Base-by-base conservation (phyloP, 53 echinoderm and acorn worm species). In the Paracentrotus lividus region DNA sequence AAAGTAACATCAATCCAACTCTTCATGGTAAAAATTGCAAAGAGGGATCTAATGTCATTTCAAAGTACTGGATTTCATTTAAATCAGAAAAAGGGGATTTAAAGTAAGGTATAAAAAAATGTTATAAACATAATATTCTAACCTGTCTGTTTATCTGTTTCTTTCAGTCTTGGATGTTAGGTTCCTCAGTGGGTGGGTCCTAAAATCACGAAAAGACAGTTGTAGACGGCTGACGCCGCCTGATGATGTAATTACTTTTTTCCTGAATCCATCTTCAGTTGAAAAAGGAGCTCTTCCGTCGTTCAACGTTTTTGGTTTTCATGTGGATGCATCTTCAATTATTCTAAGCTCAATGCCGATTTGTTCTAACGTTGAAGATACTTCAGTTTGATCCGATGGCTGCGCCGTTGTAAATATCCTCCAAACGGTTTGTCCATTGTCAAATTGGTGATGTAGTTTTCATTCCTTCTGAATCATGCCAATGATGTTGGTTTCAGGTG, bases 351-450 rank as follows among this genome's bases (percentile, higher is more conserved):
- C 56, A 86, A 53, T 31, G 86, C 56, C 56, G 86, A 86, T 34
- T 55, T 53, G 44, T 8, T 44, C 1, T 12, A 14, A n/a, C 21
- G 81, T 81, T 7, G 26, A 8, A 10, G 47, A 26, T 47, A 26
- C 49, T 81, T 81, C 47, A 44, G 81, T 81, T 81, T 47, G 49
- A 47, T 44, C 47, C 12, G 81, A 24, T 61, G 89, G 60, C 16
- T 59, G 43, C 89, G 66, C 64, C 13, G 64, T 44, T 47, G 81
- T 36, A 42, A 89, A 89, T 64, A 89, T 44, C 65, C 56, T 45
- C 44, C 65, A 64, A 24, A 89, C 8, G 38, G 89, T 89, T 60
- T 64, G n/a, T n/a, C 65, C 65, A 89, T 44, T 13, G 89, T 89
- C 24, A 89, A 42, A 89, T 89, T 89, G 3, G 55, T 89, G 38